Percentiles rank a stretch among this genome's conserved stretches.
Conservation (phyloP, 2,797 vertebrate species). For the Pseudochromis fuscus region DNA sequence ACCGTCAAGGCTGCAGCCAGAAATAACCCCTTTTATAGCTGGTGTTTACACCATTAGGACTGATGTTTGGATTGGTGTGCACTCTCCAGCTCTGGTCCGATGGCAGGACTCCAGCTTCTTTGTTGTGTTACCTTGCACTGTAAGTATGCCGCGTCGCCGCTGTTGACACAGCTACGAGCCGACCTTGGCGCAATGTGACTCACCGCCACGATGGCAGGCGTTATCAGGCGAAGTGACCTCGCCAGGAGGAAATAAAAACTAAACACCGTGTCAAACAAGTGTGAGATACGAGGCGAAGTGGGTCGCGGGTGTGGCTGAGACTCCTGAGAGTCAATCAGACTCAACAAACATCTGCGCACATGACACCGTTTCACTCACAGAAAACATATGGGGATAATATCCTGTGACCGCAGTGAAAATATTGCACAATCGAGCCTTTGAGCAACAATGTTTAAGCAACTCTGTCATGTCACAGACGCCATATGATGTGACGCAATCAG, state of each 20-base stretch:
- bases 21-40: not conserved
- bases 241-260: slow-evolving; percentile 40
- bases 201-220: slow-evolving; percentile 30
- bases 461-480: slow-evolving; percentile 25
- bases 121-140: slow-evolving; percentile 5
- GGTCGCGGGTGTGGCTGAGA: slow-evolving; percentile 10
- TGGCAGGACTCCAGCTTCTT: slow-evolving; percentile 12
- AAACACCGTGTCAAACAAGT: slow-evolving; percentile 37
- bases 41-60: not conserved
- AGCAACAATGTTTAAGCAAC: slow-evolving; percentile 54
- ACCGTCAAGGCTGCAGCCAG: too few relatives aligned
- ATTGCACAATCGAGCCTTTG: slow-evolving; percentile 59
- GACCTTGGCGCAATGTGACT: slow-evolving; percentile 58
- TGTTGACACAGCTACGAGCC: slow-evolving; percentile 42
- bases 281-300: slow-evolving; percentile 18
- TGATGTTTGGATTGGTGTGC: not conserved
- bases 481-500: slow-evolving; percentile 49
- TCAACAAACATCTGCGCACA: too few relatives aligned
- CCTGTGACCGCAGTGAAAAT: not conserved
- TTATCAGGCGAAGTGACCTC: slow-evolving; percentile 58
- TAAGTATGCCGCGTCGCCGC: slow-evolving; percentile 13
- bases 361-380: slow-evolving; percentile 26
- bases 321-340: not conserved
- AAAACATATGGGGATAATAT: not conserved
- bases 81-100: not conserved